Base-by-base conservation (phyloP, 2,113 vertebrate genomes). In the Corvus moneduloides region DNA sequence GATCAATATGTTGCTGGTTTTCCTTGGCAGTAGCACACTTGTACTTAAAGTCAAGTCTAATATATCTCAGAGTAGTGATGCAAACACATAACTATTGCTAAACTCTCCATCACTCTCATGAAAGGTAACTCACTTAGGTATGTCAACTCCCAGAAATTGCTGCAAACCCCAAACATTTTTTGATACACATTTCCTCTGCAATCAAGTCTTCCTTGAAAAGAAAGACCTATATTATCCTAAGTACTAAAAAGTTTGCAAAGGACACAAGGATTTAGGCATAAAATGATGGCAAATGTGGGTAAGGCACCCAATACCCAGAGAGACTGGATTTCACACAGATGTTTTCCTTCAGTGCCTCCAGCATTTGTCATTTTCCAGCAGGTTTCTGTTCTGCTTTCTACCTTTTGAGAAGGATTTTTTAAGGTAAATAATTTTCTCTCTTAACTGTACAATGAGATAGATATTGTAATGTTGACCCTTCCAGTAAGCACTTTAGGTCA, bases 221-320 rank as follows among this genome's bases (percentile, higher is more conserved):
- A 46, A 84, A 9, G 28, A 72, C 5, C 7, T 51, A 1, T 61
- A 23, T 61, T 59, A 39, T 24, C 49, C 13, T 18, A 54, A 58
- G 3, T 24, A 68, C 28, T 43, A 17, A 20, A 10, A 46, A 46
- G 0, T 56, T 82, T 85, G 46, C 7, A 48, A 82, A 51, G 10
- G 3, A 43, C 33, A 26, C 6, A 24, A 74, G 14, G 11, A 56
- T 71, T 93, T 66, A 56, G 11, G 49, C 1, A 17, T 17, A 30
- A 88, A 71, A 61, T n/a, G 0, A 30, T 56, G 5, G 1, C 2
- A 11, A 62, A 56, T 30, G 1, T n/a, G 32, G 19, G 26, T 6
- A 68, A 66, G 15, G 26, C 16, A n/a, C 17, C 4, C 16, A 33
- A 5, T 27, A 66, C 6, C 4, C 20, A 54, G 16, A 30, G 19